phyloP scores from a whole-genome alignment of 1,140 invertebrate genomes.

The Brachionus angularis region DNA sequence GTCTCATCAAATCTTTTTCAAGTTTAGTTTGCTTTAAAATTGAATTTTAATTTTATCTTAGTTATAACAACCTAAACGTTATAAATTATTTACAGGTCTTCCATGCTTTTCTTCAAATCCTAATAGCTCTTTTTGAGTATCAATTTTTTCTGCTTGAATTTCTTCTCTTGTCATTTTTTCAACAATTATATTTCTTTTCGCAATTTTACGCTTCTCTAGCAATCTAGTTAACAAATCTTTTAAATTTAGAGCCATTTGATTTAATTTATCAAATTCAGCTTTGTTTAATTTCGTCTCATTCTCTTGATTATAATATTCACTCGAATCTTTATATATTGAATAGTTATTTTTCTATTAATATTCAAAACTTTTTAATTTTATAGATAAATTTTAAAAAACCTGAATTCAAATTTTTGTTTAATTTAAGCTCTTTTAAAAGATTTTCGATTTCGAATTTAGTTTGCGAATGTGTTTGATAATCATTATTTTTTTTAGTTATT shows the following conservation, averaged over 20 bases:
- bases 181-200: slow-evolving; percentile 3
- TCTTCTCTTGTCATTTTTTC: slow-evolving; percentile 42
- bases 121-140: slow-evolving; percentile 34
- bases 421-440: slow-evolving; percentile 27
- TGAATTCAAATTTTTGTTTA: not conserved
- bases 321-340: not conserved
- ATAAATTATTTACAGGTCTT: not conserved
- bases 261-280: slow-evolving; percentile 24
- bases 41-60: not conserved
- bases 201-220: slow-evolving; percentile 29
- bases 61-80: not conserved
- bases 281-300: slow-evolving; percentile 7
- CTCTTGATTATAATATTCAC: slow-evolving; percentile 32
- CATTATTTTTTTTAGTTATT: no score
- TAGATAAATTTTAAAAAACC: not conserved
- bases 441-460: slow-evolving; percentile 20
- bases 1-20: slow-evolving; percentile 41
- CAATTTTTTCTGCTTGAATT: slow-evolving; percentile 39
- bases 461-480: not conserved
- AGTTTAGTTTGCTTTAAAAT: slow-evolving; percentile 22
- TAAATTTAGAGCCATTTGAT: slow-evolving; percentile 21
- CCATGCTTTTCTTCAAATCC: slow-evolving; percentile 40
- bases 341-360: not conserved
- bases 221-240: slow-evolving; percentile 6
- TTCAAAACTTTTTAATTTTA: not conserved